Conservation (phyloP, 2,113 vertebrate species). For the Synchiropus splendidus region DNA sequence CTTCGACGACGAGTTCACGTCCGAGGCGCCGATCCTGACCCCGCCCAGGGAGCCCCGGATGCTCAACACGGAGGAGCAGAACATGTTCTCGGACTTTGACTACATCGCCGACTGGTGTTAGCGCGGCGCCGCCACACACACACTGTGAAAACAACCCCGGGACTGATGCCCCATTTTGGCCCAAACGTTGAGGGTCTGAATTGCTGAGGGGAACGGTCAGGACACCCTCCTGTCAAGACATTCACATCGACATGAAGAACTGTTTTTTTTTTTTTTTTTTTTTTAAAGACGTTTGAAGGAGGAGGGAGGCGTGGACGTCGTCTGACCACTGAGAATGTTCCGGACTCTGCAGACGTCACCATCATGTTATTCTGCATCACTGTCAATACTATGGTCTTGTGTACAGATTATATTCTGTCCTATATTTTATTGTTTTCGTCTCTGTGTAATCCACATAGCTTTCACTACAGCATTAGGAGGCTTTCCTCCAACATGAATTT, state of each 20-base stretch:
- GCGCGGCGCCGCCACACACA: slow-evolving; percentile 29
- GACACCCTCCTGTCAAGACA: slow-evolving; percentile 14
- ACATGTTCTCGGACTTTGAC: slow-evolving; percentile 94
- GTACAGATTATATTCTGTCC: slow-evolving; percentile 55
- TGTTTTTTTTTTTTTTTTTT: slow-evolving; percentile 26
- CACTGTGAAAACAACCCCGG: slow-evolving; percentile 73
- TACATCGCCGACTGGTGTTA: slow-evolving; percentile 98
- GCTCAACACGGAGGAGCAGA: slow-evolving; percentile 86
- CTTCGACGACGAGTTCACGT: slow-evolving; percentile 98
- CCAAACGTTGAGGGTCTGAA: slow-evolving; percentile 47
- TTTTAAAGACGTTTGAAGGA: not conserved
- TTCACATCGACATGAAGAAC: slow-evolving; percentile 53
- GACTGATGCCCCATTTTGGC: slow-evolving; percentile 49
- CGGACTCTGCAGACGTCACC: slow-evolving; percentile 27
- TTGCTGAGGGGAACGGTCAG: slow-evolving; percentile 60
- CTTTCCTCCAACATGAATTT: too few species aligned
- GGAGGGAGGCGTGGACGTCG: slow-evolving; percentile 55
- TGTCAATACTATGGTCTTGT: slow-evolving; percentile 20
- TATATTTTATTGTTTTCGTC: slow-evolving; percentile 39
- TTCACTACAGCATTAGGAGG: slow-evolving; percentile 34
- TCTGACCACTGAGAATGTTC: slow-evolving; percentile 85
- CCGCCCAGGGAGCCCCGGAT: slow-evolving; percentile 88
- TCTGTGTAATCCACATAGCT: slow-evolving; percentile 23
- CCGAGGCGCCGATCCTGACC: slow-evolving; percentile 90
- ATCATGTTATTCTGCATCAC: slow-evolving; percentile 37